Conservation (phyloP, 92 coral and sea anemone genomes). For the Muricea muricata region DNA sequence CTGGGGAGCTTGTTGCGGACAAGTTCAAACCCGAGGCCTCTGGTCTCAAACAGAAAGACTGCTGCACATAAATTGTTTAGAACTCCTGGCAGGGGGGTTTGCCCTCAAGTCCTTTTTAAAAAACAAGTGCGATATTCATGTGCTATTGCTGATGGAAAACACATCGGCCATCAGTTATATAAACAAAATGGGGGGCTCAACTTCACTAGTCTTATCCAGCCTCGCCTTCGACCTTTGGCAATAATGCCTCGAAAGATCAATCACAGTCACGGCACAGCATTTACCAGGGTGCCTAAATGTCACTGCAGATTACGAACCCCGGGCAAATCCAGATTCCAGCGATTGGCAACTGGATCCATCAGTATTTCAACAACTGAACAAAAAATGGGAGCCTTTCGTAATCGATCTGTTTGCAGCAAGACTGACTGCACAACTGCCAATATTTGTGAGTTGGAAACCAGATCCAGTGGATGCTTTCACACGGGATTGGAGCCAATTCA, state of each 20-base stretch:
- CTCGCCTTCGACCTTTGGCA: constrained; percentile 59
- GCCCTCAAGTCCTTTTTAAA: constrained; percentile 62
- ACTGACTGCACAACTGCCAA: neutral
- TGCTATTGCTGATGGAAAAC: constrained; percentile 50
- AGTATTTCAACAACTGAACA: neutral
- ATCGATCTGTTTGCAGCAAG: neutral
- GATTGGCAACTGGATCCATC: constrained; percentile 13
- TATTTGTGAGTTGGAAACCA: constrained; percentile 9
- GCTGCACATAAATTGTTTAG: constrained; percentile 61
- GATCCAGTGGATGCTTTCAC: constrained; percentile 8
- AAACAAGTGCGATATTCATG: constrained; percentile 27
- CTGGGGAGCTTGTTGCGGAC: constrained; percentile 56
- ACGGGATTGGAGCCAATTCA: neutral
- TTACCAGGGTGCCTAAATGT: constrained; percentile 45
- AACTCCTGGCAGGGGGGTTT: constrained; percentile 61
- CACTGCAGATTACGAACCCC: constrained; percentile 51
- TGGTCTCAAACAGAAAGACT: constrained; percentile 61
- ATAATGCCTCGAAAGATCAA: constrained; percentile 45
- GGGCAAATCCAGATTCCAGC: neutral
- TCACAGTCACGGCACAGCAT: constrained; percentile 47
- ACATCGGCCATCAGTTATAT: constrained; percentile 46
- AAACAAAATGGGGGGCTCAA: constrained; percentile 67
- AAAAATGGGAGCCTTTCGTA: neutral
- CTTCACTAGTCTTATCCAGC: constrained; percentile 40
- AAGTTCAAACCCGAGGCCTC: constrained; percentile 46